These are phyloP conservation scores for Tragelaphus strepsiceros DNA, from an alignment of 2,113 vertebrate genomes.

Conservation along the genomic window DNA sequence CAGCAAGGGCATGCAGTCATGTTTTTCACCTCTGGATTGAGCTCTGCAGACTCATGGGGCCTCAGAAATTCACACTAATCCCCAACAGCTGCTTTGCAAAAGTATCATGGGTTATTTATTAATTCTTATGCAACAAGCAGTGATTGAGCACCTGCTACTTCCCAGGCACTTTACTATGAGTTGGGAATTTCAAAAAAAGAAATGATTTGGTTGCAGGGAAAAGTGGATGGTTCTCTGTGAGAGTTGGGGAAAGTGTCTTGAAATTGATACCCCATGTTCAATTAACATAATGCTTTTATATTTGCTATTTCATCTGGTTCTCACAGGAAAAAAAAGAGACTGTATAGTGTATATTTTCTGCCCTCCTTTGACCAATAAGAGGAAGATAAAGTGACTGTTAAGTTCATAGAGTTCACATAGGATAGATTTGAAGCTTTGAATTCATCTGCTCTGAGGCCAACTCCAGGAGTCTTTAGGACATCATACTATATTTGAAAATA, in stretches of 20 bases:
- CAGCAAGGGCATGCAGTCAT: neutral
- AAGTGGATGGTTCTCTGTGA: neutral
- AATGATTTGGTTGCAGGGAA: neutral
- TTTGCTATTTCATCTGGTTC: neutral
- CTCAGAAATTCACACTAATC: conserved; percentile 42
- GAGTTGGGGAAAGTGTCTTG: neutral
- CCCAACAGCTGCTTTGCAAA: conserved; percentile 34
- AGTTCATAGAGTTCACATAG: neutral
- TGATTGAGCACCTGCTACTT: neutral
- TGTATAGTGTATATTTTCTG: neutral
- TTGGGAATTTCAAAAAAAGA: neutral
- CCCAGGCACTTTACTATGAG: neutral
- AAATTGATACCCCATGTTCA: neutral
- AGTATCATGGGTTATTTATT: neutral
- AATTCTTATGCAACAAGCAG: neutral
- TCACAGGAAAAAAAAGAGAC: neutral
- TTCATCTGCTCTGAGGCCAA: neutral
- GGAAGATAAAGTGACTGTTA: neutral
- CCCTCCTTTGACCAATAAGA: neutral
- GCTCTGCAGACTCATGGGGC: neutral
- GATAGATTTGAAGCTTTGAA: neutral
- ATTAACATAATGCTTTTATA: neutral
- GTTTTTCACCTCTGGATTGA: neutral
- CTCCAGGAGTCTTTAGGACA: neutral
- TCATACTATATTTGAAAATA: neutral